A percentile compares a stretch with the other conserved stretches of the same genome.
Conservation (phyloP, 2,113 vertebrate species). For the Gavialis gangeticus region DNA sequence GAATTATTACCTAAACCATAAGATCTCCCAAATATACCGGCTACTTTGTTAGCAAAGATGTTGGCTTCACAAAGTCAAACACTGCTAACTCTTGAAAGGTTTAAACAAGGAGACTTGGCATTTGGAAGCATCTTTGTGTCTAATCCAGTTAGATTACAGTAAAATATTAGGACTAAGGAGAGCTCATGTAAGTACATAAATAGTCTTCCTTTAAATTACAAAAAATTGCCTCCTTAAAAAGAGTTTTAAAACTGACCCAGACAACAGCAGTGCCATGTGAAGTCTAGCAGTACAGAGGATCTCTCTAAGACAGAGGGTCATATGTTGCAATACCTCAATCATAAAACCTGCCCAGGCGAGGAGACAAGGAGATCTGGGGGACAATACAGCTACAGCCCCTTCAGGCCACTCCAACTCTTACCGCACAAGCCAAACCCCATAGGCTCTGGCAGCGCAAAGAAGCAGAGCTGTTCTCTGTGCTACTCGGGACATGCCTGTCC, state of each 20-base stretch:
- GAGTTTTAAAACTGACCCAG: conserved; percentile 73
- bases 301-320: conserved; percentile 39
- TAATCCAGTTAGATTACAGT: conserved; percentile 70
- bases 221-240: conserved; percentile 71
- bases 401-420: conserved; percentile 43
- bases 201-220: conserved; percentile 68
- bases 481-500: conserved; percentile 50
- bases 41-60: conserved; percentile 57
- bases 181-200: conserved; percentile 74
- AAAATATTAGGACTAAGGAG: conserved; percentile 60
- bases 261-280: conserved; percentile 46
- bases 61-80: conserved; percentile 65
- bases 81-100: conserved; percentile 56
- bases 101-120: conserved; percentile 63
- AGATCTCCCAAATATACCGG: conserved; percentile 64
- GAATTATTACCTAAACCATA: conserved; percentile 66
- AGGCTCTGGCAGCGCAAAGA: conserved; percentile 67
- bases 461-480: conserved; percentile 51
- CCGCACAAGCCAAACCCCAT: conserved; percentile 41
- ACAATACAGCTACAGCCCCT: conserved; percentile 40
- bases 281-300: conserved; percentile 58
- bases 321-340: conserved; percentile 41
- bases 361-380: conserved; percentile 36
- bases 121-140: conserved; percentile 70
- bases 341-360: conserved; percentile 26